Evolutionary conservation across 2,888 invertebrate genomes (phyloP), one percentile per base, ranked within the genome.

Genomic region (Dicycla oo): DNA sequence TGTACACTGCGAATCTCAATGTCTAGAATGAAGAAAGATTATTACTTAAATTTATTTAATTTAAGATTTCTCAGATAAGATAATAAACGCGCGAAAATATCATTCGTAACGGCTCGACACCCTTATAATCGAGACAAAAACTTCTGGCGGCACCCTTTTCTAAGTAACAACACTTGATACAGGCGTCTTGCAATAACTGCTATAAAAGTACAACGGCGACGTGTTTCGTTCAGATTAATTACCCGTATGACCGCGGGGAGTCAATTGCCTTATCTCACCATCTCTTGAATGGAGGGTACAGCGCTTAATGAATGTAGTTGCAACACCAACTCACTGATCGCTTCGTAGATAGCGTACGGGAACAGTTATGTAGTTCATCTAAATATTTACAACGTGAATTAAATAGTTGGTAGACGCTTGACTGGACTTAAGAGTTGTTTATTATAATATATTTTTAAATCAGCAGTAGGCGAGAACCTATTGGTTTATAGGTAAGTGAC

Each of bases 181-280:
- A 87, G 91, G 90, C 91, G 88, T 89, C 90, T 89, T 88, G 76
- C 75, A 85, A 81, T 84, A 88, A 85, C 83, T 85, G 74, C 81
- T 82, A 56, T 69, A 67, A 82, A 84, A 81, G 87, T 87, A 85
- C 80, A 83, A 81, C 70, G 70, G 74, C 79, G 75, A 82, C 84
- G 75, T 78, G 79, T 71, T 67, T 70, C 74, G 75, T 86, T 87
- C 81, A 87, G 90, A 89, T 92, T 94, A 95, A 95, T 95, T 95
- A 95, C 95, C 95, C 95, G 94, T 94, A 96, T 95, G 91, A 75
- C 93, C 82, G 89, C 93, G 87, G 94, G 95, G 91, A 89, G 93
- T 90, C 95, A 93, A 94, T 94, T 94, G 93, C 88, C 88, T 93
- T 95, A 95, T 95, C 94, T 89, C 82, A 84, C 81, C 89, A 93